phyloP scores from a whole-genome alignment of 1,140 invertebrate genomes.

The Halictus rubicundus region DNA sequence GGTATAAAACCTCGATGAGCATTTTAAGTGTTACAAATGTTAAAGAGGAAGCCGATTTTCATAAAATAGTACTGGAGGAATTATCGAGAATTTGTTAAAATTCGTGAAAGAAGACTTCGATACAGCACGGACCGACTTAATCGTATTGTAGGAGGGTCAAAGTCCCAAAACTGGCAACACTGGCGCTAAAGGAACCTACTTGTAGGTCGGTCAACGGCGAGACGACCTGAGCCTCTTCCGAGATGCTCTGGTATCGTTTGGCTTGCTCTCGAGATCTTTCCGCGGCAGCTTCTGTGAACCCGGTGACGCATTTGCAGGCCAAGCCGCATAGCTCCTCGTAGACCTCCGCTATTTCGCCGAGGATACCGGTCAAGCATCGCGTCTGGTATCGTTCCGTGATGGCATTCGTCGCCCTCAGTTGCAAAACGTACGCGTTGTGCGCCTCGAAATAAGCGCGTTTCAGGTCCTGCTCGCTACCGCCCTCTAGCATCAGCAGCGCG shows the following conservation, averaged over 20 bases:
- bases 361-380: constrained; percentile 72
- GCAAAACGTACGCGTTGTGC: constrained; percentile 96
- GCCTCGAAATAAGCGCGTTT: constrained; percentile 91
- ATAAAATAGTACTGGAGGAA: too few relatives aligned
- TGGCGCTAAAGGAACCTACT: constrained; percentile 37
- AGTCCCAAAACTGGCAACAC: not conserved
- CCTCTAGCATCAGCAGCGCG: constrained; percentile 83
- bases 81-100: too few relatives aligned
- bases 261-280: constrained; percentile 72
- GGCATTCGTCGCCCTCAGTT: constrained; percentile 94
- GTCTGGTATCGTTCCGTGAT: constrained; percentile 86
- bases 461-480: constrained; percentile 81
- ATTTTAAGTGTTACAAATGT: too few relatives aligned
- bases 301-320: constrained; percentile 73
- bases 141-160: not conserved
- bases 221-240: constrained; percentile 70
- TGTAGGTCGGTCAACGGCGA: constrained; percentile 72
- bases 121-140: too few relatives aligned
- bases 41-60: too few relatives aligned
- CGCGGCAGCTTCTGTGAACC: constrained; percentile 71
- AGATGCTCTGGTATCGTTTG: constrained; percentile 71
- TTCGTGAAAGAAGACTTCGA: too few relatives aligned
- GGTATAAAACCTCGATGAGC: too few relatives aligned
- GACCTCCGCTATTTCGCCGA: constrained; percentile 75
- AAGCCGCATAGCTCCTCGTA: constrained; percentile 76